Percentiles rank a stretch among this genome's conserved stretches.
Conservation (phyloP, 2,888 invertebrate species). For the Enoplolaimus lenunculus region DNA sequence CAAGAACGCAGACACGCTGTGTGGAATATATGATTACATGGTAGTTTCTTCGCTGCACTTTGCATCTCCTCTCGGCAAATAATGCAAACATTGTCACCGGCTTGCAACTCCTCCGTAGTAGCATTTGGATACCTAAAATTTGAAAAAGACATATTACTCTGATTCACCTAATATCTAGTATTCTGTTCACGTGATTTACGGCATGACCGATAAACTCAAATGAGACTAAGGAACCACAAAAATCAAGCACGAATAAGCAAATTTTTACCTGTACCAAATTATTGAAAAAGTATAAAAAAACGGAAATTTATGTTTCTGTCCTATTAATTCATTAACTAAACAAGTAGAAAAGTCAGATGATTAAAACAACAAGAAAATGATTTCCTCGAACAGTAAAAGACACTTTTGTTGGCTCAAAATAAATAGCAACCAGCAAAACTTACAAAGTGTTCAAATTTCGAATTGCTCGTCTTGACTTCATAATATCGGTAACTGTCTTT, state of each 20-base stretch:
- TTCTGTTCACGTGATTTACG: constrained; percentile 38
- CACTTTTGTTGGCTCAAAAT: neutral
- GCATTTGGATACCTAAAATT: constrained; percentile 62
- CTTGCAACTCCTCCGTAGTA: constrained; percentile 68
- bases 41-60: constrained; percentile 68
- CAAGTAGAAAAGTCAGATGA: too few relatives aligned
- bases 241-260: too few relatives aligned
- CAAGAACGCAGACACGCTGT: constrained; percentile 89
- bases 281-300: too few relatives aligned
- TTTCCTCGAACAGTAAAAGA: neutral
- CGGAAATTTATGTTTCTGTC: too few relatives aligned
- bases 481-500: constrained; percentile 89
- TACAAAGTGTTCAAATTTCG: constrained; percentile 91
- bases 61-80: constrained; percentile 81
- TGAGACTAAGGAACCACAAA: too few relatives aligned
- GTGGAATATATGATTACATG: constrained; percentile 98
- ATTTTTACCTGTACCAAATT: too few relatives aligned
- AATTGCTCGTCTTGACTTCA: constrained; percentile 83
- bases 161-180: too few relatives aligned
- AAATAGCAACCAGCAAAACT: constrained; percentile 26
- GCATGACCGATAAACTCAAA: too few relatives aligned
- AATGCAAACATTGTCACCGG: constrained; percentile 93
- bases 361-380: too few relatives aligned
- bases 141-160: neutral
- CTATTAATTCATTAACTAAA: too few relatives aligned